A percentile compares a stretch with the other conserved stretches of the same genome.
These are phyloP conservation scores for Chaetorhynchus papuensis DNA, from an alignment of 2,113 vertebrate genomes.

Conservation along the genomic window DNA sequence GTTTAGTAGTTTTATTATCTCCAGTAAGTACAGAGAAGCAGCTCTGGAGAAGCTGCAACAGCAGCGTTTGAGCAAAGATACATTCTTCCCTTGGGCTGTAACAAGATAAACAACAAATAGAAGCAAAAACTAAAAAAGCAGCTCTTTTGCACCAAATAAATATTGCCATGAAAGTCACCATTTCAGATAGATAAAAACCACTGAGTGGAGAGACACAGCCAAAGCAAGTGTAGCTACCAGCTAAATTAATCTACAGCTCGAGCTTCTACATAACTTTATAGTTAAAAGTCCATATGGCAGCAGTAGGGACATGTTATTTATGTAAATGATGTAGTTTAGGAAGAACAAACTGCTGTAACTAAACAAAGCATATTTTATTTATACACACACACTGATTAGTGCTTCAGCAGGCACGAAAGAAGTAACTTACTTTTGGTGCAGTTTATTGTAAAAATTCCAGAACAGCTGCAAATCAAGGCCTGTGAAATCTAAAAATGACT, in stretches of 20 bases:
- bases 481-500: slow-evolving; percentile 86
- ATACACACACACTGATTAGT: neutral
- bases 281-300: neutral
- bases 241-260: neutral
- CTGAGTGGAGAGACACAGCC: neutral
- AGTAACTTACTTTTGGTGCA: slow-evolving; percentile 86
- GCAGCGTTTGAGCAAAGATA: slow-evolving; percentile 81
- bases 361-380: neutral
- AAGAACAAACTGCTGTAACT: neutral
- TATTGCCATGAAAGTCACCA: neutral
- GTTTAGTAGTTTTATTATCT: slow-evolving; percentile 53
- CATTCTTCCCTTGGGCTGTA: slow-evolving; percentile 85
- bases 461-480: slow-evolving; percentile 87
- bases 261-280: neutral
- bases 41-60: slow-evolving; percentile 92
- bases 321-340: neutral
- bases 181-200: neutral
- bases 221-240: neutral
- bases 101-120: neutral
- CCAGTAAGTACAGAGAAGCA: slow-evolving; percentile 84
- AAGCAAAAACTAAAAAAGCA: neutral
- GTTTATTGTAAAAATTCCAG: slow-evolving; percentile 93
- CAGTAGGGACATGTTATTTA: neutral
- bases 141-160: neutral
- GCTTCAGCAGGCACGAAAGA: slow-evolving; percentile 7